These are phyloP conservation scores for Montipora capricornis DNA, from an alignment of 64 coral and sea anemone genomes.

Conservation along the genomic window DNA sequence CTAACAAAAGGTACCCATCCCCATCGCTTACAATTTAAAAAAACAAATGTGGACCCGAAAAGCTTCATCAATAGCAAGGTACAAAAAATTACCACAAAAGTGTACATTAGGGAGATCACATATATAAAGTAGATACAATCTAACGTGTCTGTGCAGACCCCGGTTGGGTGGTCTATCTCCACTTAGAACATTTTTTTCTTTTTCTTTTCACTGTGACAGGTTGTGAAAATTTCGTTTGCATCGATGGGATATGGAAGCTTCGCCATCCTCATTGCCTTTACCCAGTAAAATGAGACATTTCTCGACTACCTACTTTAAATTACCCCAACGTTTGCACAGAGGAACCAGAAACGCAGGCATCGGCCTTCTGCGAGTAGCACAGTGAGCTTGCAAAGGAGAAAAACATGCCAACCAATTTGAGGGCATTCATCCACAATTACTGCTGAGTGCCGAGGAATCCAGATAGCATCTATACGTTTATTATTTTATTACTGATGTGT, in stretches of 20 bases:
- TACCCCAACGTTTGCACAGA: slow-evolving; percentile 37
- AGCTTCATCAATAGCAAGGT: slow-evolving; percentile 16
- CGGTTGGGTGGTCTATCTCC: not conserved
- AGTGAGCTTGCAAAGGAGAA: not conserved
- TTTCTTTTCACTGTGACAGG: not conserved
- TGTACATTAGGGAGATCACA: not conserved
- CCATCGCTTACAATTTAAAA: not conserved
- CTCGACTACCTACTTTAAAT: slow-evolving; percentile 21
- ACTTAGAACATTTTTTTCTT: not conserved
- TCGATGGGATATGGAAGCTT: slow-evolving; percentile 50
- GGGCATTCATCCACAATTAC: slow-evolving; percentile 26
- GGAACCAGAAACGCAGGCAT: slow-evolving; percentile 10
- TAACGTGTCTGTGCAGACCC: not conserved
- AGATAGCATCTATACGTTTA: not conserved
- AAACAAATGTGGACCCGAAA: not conserved
- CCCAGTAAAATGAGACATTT: slow-evolving; percentile 13
- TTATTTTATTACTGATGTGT: not conserved
- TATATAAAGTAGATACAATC: not conserved
- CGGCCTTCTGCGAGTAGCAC: slow-evolving; percentile 28
- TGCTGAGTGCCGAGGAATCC: slow-evolving; percentile 2
- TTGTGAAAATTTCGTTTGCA: slow-evolving; percentile 31
- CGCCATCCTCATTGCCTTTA: slow-evolving; percentile 29
- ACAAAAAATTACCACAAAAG: slow-evolving; percentile 16
- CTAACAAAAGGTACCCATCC: not conserved
- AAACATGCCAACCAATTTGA: slow-evolving; percentile 33